Percentiles rank a stretch among this genome's conserved stretches.
Conservation (phyloP, 1,140 invertebrate genomes). For the Drosophila pseudoananassae region DNA sequence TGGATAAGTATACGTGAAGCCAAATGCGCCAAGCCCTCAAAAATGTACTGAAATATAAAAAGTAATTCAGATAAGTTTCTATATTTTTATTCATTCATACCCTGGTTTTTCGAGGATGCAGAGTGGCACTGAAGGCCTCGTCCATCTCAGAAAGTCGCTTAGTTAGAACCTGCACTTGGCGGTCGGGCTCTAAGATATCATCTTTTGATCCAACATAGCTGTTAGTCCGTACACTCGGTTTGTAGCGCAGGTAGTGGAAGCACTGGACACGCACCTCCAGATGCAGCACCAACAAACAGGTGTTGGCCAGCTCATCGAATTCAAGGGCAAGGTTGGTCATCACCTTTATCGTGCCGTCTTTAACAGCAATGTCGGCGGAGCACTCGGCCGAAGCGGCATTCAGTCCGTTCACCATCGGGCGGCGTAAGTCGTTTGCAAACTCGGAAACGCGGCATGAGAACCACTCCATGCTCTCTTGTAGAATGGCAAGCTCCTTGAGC, state of each 20-base stretch:
- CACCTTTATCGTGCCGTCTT: constrained; percentile 83
- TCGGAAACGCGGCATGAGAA: constrained; percentile 86
- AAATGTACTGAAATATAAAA: constrained; percentile 91
- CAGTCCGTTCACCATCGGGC: constrained; percentile 78
- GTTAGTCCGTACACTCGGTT: constrained; percentile 67
- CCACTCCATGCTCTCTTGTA: constrained; percentile 96
- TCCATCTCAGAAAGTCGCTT: constrained; percentile 92
- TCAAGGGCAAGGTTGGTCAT: constrained; percentile 89
- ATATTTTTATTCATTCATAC: constrained; percentile 79
- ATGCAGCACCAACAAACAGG: constrained; percentile 95
- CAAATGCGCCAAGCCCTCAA: constrained; percentile 95
- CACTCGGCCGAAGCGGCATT: constrained; percentile 52
- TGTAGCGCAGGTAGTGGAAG: constrained; percentile 92
- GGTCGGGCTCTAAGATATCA: constrained; percentile 90
- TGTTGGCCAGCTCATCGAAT: constrained; percentile 95
- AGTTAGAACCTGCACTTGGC: constrained; percentile 92
- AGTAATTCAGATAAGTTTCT: background rate
- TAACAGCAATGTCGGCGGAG: constrained; percentile 67
- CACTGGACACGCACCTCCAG: constrained; percentile 97
- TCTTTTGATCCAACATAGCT: constrained; percentile 82
- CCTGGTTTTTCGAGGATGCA: constrained; percentile 92
- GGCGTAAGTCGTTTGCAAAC: constrained; percentile 85
- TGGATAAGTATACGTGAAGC: constrained; percentile 94
- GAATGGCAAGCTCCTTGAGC: constrained; percentile 92
- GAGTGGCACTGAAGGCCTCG: constrained; percentile 89